phyloP scores from a whole-genome alignment of 1,140 invertebrate species.

The Vanessa atalanta region DNA sequence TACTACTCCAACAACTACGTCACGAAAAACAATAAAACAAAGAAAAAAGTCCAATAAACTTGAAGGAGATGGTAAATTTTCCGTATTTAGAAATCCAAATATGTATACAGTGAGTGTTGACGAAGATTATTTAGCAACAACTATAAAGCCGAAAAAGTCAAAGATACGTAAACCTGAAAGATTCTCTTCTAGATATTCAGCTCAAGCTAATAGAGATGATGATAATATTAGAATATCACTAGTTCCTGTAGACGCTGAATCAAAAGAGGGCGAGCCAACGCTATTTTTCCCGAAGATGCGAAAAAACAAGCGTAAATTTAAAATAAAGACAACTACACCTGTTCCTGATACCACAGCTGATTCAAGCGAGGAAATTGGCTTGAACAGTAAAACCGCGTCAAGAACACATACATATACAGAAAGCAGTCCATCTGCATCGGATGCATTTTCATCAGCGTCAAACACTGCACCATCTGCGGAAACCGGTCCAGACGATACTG shows the following conservation, averaged over 20 bases:
- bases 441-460: slow-evolving; percentile 30
- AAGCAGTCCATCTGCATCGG: neutral
- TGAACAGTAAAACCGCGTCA: neutral
- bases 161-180: slow-evolving; percentile 18
- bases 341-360: slow-evolving; percentile 41
- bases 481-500: slow-evolving; percentile 30
- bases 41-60: slow-evolving; percentile 44
- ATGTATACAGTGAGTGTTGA: slow-evolving; percentile 59
- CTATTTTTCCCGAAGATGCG: slow-evolving; percentile 64
- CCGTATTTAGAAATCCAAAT: slow-evolving; percentile 66
- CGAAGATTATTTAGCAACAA: slow-evolving; percentile 43
- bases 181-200: slow-evolving; percentile 51
- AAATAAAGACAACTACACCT: slow-evolving; percentile 45
- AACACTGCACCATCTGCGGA: slow-evolving; percentile 36
- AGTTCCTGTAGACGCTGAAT: slow-evolving; percentile 52
- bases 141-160: slow-evolving; percentile 28
- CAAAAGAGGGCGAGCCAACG: slow-evolving; percentile 62
- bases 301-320: slow-evolving; percentile 52
- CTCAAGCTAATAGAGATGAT: slow-evolving; percentile 24
- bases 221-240: slow-evolving; percentile 62
- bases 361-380: slow-evolving; percentile 22
- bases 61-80: slow-evolving; percentile 53
- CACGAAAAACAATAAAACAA: slow-evolving; percentile 31
- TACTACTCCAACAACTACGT: slow-evolving; percentile 34
- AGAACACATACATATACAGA: neutral